phyloP scores from a whole-genome alignment of 2,113 vertebrate genomes.

The Cynopterus brachyotis region DNA sequence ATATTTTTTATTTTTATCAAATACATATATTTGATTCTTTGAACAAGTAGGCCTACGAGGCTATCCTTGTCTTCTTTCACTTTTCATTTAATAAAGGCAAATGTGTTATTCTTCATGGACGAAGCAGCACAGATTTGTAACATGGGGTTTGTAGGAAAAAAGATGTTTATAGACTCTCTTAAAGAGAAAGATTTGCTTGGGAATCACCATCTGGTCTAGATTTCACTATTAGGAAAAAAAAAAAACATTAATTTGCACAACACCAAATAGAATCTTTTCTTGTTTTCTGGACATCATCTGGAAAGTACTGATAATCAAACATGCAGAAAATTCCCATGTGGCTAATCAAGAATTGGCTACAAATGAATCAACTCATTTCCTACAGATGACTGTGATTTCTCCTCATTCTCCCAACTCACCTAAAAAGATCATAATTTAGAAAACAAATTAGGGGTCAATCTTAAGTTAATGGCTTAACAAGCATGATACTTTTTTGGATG shows the following conservation, averaged over 20 bases:
- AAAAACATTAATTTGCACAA: not conserved
- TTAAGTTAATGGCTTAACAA: not conserved
- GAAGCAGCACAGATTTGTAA: not conserved
- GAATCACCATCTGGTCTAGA: slow-evolving; percentile 3
- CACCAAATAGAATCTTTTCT: not conserved
- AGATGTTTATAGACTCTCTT: not conserved
- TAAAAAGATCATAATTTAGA: slow-evolving; percentile 7
- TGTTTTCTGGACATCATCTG: slow-evolving; percentile 10
- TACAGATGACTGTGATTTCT: not conserved
- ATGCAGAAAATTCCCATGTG: not conserved
- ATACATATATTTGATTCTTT: not conserved
- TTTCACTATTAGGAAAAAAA: not conserved
- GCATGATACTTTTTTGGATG: not conserved
- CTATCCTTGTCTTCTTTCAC: not conserved
- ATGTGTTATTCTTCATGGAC: not conserved
- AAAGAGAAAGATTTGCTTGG: not conserved
- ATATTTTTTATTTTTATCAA: not conserved
- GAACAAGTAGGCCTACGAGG: not conserved
- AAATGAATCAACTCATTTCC: not conserved
- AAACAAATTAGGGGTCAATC: not conserved
- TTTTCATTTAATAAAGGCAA: not conserved
- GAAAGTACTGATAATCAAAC: not conserved
- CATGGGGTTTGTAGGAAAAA: not conserved
- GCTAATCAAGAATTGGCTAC: not conserved
- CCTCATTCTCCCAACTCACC: not conserved